Conservation (phyloP, 2,113 vertebrate species). For the Chroicocephalus ridibundus region DNA sequence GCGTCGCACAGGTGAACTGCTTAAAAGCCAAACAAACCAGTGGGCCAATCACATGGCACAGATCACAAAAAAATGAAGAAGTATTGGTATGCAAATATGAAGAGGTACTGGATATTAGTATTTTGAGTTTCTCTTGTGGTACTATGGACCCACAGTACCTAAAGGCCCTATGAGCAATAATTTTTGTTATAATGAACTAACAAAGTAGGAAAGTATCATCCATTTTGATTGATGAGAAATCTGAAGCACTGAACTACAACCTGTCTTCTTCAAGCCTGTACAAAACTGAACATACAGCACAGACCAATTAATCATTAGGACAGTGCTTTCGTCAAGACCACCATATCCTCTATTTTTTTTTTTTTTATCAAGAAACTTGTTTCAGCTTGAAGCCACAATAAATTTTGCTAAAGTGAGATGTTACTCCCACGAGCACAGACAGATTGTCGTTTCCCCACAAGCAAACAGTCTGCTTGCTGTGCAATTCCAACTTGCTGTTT, state of each 20-base stretch:
- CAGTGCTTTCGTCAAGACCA: slow-evolving; percentile 1
- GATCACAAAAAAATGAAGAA: not conserved
- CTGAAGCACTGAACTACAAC: not conserved
- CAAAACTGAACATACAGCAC: not conserved
- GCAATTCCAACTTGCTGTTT: not conserved
- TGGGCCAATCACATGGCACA: not conserved
- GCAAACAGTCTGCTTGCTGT: not conserved
- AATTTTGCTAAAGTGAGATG: slow-evolving; percentile 40
- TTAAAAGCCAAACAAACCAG: not conserved
- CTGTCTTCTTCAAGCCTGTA: not conserved
- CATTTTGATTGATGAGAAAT: not conserved
- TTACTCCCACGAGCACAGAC: not conserved
- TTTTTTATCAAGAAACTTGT: not conserved
- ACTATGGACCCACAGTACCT: not conserved
- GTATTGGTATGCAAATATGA: not conserved
- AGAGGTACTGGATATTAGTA: not conserved
- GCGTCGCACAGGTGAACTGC: not conserved
- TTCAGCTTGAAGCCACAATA: slow-evolving; percentile 31
- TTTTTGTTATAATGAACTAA: not conserved
- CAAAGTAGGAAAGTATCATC: not conserved
- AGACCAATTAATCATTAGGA: slow-evolving; percentile 21
- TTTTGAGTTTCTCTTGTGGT: not conserved
- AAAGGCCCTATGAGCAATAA: not conserved
- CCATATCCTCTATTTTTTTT: not conserved
- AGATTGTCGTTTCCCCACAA: slow-evolving; percentile 1